Conservation (phyloP, 1,140 invertebrate genomes). For the Drosophila teissieri region DNA sequence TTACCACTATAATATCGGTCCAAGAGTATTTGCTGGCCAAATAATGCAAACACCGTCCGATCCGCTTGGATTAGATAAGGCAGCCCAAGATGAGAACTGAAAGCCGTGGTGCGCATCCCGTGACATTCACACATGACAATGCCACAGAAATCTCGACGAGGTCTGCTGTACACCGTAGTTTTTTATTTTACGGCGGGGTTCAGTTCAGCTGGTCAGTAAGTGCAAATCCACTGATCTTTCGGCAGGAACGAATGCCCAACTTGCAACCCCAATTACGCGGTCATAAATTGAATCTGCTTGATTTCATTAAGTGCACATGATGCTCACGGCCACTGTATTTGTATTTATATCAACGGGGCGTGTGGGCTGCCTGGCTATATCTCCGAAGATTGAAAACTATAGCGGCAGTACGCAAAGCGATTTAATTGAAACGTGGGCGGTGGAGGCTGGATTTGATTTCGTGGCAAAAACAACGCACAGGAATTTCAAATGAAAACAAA, state of each 20-base stretch:
- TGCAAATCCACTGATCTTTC: conserved; percentile 40
- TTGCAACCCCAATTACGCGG: conserved; percentile 43
- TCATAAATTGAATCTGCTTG: conserved; percentile 72
- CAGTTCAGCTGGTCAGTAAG: conserved; percentile 24
- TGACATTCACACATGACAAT: conserved; percentile 48
- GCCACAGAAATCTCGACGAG: conserved; percentile 26
- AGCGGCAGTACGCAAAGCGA: conserved; percentile 7
- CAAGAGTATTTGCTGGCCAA: conserved; percentile 28
- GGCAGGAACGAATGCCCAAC: conserved; percentile 12
- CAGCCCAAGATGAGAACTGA: conserved; percentile 1
- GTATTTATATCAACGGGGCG: conserved; percentile 9
- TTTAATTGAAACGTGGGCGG: conserved; percentile 41
- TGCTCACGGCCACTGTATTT: conserved; percentile 4
- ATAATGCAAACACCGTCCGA: not conserved
- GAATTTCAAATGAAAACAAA: conserved; percentile 28
- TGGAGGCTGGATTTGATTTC: conserved; percentile 23
- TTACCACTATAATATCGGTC: conserved; percentile 8
- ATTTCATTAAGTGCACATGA: conserved; percentile 59
- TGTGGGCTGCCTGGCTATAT: conserved; percentile 18
- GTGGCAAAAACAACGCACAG: conserved; percentile 38
- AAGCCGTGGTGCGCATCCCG: not conserved
- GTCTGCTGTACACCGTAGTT: conserved; percentile 18
- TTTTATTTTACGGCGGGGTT: conserved; percentile 22
- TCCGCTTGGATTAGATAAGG: conserved; percentile 41
- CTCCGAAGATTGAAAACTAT: conserved; percentile 29